These are phyloP conservation scores for Martes martes DNA, from an alignment of 2,113 vertebrate species.

Conservation along the genomic window DNA sequence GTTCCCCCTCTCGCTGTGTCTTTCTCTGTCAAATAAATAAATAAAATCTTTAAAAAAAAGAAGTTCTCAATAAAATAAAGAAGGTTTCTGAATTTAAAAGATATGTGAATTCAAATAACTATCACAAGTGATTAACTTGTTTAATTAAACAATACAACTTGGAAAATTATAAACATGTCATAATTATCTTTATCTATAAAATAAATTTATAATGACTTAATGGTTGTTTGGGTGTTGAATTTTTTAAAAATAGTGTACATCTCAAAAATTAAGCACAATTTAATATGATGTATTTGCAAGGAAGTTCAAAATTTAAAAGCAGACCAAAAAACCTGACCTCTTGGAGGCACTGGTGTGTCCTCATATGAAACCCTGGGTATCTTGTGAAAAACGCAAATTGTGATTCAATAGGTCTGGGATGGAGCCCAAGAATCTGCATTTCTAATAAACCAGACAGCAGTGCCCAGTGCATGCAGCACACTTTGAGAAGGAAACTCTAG, in stretches of 20 bases:
- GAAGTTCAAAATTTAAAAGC: background rate
- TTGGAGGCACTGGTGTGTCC: accelerated
- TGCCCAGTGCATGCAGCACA: background rate
- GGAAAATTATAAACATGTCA: background rate
- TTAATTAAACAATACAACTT: background rate
- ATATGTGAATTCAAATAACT: background rate
- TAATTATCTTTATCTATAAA: background rate
- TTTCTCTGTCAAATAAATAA: too few species aligned
- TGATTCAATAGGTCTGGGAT: background rate
- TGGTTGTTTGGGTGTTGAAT: background rate
- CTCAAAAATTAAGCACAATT: background rate
- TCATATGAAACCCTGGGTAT: background rate
- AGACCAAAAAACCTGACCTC: background rate
- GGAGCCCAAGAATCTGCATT: background rate
- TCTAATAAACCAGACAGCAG: background rate
- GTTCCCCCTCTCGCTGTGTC: too few species aligned
- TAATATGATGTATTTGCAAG: background rate
- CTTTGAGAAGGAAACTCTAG: background rate
- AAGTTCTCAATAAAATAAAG: background rate
- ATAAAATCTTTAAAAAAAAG: too few species aligned
- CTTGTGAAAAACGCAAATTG: background rate
- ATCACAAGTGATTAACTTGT: background rate
- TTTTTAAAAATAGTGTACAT: background rate
- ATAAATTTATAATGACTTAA: background rate
- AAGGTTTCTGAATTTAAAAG: background rate